Conservation (phyloP, 2,888 invertebrate genomes). For the Metopia argyrocephala region DNA sequence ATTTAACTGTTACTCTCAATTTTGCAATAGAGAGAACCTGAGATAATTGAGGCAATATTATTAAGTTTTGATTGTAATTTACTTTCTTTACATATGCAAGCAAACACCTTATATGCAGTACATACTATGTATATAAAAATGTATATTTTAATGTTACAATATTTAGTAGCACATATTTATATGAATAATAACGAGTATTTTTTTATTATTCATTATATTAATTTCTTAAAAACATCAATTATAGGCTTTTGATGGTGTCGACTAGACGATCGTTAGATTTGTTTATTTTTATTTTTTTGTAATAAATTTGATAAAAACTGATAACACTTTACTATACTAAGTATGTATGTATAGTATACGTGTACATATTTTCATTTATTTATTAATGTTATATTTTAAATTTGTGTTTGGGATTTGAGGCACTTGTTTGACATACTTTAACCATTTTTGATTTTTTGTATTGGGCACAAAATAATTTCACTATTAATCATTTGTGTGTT, state of each 20-base stretch:
- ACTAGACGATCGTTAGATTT: not conserved
- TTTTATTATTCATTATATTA: constrained; percentile 6
- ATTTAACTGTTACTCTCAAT: constrained; percentile 42
- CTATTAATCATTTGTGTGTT: constrained; percentile 40
- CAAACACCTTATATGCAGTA: no score
- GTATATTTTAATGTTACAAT: no score
- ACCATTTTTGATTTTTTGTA: constrained; percentile 49
- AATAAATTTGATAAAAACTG: constrained; percentile 42
- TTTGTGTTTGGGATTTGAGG: not conserved
- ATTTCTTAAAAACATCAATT: constrained; percentile 34
- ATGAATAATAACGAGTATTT: not conserved
- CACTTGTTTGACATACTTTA: constrained; percentile 45
- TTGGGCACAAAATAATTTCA: constrained; percentile 31
- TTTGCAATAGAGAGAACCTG: constrained; percentile 9
- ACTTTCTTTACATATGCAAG: constrained; percentile 2
- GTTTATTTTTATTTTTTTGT: constrained; percentile 46
- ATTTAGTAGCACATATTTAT: not conserved
- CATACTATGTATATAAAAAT: no score
- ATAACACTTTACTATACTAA: not conserved
- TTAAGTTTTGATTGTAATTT: constrained; percentile 19
- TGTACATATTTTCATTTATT: no score
- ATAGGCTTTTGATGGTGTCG: constrained; percentile 47
- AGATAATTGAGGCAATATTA: not conserved
- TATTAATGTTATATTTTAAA: constrained; percentile 1
- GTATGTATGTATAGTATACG: not conserved